Evolutionary conservation across 2,888 invertebrate genomes (phyloP).

Genomic region (Heteropelma amictum): DNA sequence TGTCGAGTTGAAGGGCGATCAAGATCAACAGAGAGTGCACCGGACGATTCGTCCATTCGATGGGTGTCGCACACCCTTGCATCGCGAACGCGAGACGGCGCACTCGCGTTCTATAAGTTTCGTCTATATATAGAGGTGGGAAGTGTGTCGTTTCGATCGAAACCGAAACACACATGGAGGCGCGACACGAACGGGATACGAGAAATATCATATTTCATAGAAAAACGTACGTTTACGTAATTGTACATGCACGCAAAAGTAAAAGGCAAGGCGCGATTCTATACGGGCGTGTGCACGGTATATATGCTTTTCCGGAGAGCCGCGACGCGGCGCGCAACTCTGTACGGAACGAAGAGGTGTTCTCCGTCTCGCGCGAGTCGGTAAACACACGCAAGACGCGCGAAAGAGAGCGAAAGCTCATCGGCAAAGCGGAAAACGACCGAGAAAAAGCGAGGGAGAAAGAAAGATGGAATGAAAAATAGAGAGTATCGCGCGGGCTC

Average conservation of each 20-base stretch:
- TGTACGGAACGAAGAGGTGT: conserved; percentile 23
- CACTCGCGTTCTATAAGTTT: conserved; percentile 1
- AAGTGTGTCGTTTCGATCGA: too few relatives aligned
- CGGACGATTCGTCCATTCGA: conserved; percentile 23
- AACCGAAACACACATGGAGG: neutral
- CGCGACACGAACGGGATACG: neutral
- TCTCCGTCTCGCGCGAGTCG: neutral
- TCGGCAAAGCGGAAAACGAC: conserved; percentile 1
- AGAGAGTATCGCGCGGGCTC: conserved; percentile 17
- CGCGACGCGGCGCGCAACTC: conserved; percentile 54
- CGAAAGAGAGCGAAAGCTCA: conserved; percentile 22
- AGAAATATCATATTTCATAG: too few relatives aligned
- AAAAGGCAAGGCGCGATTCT: neutral
- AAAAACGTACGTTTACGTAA: neutral
- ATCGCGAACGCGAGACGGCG: conserved; percentile 19
- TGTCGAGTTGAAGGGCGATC: neutral
- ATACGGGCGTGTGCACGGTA: neutral
- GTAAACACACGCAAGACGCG: too few relatives aligned
- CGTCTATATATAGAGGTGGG: too few relatives aligned
- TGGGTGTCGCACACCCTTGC: conserved; percentile 2
- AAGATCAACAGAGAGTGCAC: neutral
- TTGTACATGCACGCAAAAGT: neutral
- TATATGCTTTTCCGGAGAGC: conserved; percentile 23
- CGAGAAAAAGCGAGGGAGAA: conserved; percentile 5
- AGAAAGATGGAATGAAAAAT: neutral